A percentile compares a stretch with the other conserved stretches of the same genome.
Evolutionary conservation across 2,797 vertebrate species (phyloP).

Genomic region (Protosalanx chinensis): DNA sequence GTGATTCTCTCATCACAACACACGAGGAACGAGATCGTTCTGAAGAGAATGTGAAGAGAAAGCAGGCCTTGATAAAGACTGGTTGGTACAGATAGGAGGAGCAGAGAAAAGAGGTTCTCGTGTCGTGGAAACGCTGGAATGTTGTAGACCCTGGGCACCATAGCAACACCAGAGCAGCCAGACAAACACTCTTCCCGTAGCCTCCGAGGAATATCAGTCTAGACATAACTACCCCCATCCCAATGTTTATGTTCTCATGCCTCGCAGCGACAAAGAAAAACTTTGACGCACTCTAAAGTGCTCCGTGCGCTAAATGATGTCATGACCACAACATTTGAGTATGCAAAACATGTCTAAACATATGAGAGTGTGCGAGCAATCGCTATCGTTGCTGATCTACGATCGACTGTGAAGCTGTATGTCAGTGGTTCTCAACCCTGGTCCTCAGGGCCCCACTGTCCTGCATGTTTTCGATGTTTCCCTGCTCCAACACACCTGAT

Average conservation of each 20-base stretch:
- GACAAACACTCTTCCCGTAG: conserved; percentile 26
- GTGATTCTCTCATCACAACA: too few species aligned
- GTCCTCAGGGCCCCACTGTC: too few species aligned
- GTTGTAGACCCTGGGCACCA: conserved; percentile 55
- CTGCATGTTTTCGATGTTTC: too few species aligned
- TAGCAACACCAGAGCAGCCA: conserved; percentile 51
- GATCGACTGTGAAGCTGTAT: too few species aligned
- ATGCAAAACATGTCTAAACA: not conserved
- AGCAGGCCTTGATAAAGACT: conserved; percentile 13
- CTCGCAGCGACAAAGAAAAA: conserved; percentile 29
- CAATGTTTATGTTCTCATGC: conserved; percentile 36
- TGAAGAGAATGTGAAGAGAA: conserved; percentile 8
- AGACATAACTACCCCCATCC: conserved; percentile 38
- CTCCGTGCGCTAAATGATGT: conserved; percentile 19
- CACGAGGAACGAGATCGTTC: conserved; percentile 5
- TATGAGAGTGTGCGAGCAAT: not conserved
- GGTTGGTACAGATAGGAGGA: not conserved
- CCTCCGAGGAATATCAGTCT: conserved; percentile 43
- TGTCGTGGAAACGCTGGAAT: conserved; percentile 67
- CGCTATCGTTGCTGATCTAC: too few species aligned
- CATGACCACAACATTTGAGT: conserved; percentile 5
- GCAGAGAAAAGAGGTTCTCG: conserved; percentile 30
- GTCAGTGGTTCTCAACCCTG: too few species aligned
- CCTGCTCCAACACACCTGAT: too few species aligned
- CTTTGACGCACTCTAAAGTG: conserved; percentile 19